A percentile compares a stretch with the other conserved stretches of the same genome.
Evolutionary conservation across 2,888 invertebrate genomes (phyloP).

Genomic region (Thecocarcelia acutangulata): DNA sequence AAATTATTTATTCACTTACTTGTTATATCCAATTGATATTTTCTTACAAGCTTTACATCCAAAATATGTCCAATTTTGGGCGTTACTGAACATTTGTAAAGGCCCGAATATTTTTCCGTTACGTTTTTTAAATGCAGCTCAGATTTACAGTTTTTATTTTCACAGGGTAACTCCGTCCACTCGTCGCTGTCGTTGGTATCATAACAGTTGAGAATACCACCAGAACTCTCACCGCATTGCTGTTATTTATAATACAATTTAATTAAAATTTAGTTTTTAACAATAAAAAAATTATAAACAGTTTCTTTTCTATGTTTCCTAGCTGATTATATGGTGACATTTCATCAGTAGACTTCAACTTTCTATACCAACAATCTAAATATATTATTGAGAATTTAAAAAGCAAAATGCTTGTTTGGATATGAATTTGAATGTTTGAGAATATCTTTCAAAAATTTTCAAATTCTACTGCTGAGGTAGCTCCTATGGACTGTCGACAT

Average conservation of each 20-base stretch:
- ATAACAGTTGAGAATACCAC: conserved; percentile 73
- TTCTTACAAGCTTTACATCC: conserved; percentile 79
- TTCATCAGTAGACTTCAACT: too few species aligned
- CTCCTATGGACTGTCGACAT: too few species aligned
- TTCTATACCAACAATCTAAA: too few species aligned
- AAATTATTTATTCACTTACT: conserved; percentile 71
- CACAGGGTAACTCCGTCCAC: conserved; percentile 79
- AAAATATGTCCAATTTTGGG: conserved; percentile 76
- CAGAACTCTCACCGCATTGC: conserved; percentile 76
- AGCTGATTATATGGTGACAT: too few species aligned
- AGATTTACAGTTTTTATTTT: conserved; percentile 75
- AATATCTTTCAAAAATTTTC: too few species aligned
- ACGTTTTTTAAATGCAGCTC: conserved; percentile 77
- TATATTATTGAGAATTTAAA: too few species aligned
- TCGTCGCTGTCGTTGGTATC: conserved; percentile 72
- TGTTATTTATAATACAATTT: conserved; percentile 56
- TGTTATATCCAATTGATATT: conserved; percentile 79
- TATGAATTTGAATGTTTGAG: too few species aligned
- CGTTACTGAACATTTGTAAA: conserved; percentile 80
- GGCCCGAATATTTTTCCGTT: conserved; percentile 79
- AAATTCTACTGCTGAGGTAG: too few species aligned
- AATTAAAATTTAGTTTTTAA: not conserved
- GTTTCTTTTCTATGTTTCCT: too few species aligned
- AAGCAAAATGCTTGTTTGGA: too few species aligned
- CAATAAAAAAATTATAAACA: too few species aligned